These are phyloP conservation scores for Pyrgus malvae DNA, from an alignment of 2,888 invertebrate genomes.

Conservation along the genomic window DNA sequence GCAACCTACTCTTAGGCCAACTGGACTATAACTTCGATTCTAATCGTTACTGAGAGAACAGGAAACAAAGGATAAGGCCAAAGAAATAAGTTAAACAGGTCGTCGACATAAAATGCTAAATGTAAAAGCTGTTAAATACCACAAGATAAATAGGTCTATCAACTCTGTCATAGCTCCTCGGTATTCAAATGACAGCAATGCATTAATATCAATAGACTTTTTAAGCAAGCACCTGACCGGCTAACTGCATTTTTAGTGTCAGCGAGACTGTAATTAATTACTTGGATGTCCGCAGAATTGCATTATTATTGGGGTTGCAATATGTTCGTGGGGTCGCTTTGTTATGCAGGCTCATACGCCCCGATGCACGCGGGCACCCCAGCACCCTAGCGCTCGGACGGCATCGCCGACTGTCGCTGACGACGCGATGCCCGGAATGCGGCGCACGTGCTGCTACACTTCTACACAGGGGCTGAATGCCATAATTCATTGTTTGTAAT, in stretches of 20 bases:
- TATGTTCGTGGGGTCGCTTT: constrained; percentile 48
- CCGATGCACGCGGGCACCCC: constrained; percentile 39
- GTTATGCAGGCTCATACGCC: constrained; percentile 47
- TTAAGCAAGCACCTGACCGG: constrained; percentile 34
- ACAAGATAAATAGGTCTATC: no score
- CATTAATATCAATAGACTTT: neutral
- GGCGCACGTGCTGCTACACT: constrained; percentile 44
- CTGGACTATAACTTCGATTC: no score
- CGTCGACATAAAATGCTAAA: no score
- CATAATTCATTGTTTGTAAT: constrained; percentile 39
- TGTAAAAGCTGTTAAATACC: no score
- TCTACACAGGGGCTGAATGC: constrained; percentile 36
- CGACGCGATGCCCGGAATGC: neutral
- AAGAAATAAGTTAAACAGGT: no score
- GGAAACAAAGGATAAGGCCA: no score
- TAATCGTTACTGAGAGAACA: no score
- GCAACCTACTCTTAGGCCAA: no score
- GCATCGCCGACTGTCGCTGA: no score
- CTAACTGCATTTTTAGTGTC: constrained; percentile 39
- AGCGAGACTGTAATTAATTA: constrained; percentile 43
- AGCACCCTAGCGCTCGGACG: constrained; percentile 63
- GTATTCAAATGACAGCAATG: neutral
- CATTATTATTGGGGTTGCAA: constrained; percentile 56
- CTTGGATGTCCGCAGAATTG: constrained; percentile 49
- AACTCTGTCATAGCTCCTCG: no score